These are phyloP conservation scores for Gobio gobio DNA, from an alignment of 2,113 vertebrate genomes.

Conservation along the genomic window DNA sequence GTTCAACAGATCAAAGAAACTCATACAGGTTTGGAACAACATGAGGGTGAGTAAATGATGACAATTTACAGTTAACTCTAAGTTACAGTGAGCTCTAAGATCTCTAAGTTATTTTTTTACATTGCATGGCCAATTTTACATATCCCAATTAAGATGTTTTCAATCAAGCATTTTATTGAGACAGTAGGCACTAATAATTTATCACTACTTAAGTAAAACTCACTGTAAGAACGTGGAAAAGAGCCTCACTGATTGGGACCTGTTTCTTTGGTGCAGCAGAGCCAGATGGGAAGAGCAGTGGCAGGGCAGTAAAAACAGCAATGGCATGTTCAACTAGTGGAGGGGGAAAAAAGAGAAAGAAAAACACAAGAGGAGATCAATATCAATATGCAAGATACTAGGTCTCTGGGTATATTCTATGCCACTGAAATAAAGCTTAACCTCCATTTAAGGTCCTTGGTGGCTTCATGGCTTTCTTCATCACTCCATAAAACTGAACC, in stretches of 20 bases:
- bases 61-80: too few relatives aligned
- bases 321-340: neutral
- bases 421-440: neutral
- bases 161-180: neutral
- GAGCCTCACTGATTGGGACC: slow-evolving; percentile 22
- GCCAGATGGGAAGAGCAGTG: neutral
- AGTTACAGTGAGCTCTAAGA: too few relatives aligned
- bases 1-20: too few relatives aligned
- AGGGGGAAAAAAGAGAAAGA: neutral
- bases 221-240: slow-evolving; percentile 12
- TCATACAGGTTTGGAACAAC: too few relatives aligned
- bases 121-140: neutral
- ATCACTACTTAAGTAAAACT: neutral
- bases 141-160: neutral
- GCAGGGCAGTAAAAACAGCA: neutral
- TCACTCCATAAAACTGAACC: slow-evolving; percentile 47
- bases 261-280: neutral
- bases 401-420: too few relatives aligned
- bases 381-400: neutral
- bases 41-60: too few relatives aligned
- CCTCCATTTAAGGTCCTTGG: slow-evolving; percentile 19
- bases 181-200: neutral
- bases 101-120: too few relatives aligned
- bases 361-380: neutral
- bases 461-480: slow-evolving; percentile 42